Conservation (phyloP, 2,797 vertebrate genomes). For the Astyanax mexicanus region DNA sequence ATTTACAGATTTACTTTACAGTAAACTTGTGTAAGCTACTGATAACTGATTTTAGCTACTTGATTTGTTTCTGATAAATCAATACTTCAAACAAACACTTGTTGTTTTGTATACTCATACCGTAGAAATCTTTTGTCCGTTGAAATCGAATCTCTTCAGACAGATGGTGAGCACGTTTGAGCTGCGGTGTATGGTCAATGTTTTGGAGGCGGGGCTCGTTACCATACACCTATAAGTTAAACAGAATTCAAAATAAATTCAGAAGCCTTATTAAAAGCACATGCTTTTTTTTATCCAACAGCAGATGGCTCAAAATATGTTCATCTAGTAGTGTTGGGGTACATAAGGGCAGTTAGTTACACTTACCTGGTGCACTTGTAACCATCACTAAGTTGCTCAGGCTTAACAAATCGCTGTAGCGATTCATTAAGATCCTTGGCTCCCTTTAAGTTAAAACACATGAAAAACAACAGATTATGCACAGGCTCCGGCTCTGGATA, state of each 20-base stretch:
- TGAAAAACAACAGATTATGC: no score
- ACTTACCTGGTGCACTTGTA: slow-evolving; percentile 97
- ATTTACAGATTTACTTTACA: no score
- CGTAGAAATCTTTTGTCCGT: slow-evolving; percentile 95
- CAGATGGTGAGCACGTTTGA: slow-evolving; percentile 94
- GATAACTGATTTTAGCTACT: no score
- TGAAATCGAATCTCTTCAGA: slow-evolving; percentile 95
- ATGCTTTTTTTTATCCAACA: no score
- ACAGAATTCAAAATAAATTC: slow-evolving; percentile 12
- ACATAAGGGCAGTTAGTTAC: not conserved
- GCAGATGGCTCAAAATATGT: no score
- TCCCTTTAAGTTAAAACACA: slow-evolving; percentile 75
- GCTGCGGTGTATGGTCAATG: slow-evolving; percentile 92
- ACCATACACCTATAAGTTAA: slow-evolving; percentile 88
- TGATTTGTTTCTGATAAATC: no score
- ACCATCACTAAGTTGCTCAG: slow-evolving; percentile 92
- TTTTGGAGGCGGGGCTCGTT: slow-evolving; percentile 96
- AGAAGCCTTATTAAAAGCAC: no score
- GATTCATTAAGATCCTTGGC: slow-evolving; percentile 89
- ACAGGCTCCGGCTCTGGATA: no score
- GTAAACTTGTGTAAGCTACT: no score
- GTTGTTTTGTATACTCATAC: no score
- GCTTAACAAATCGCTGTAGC: slow-evolving; percentile 95
- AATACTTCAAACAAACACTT: no score
- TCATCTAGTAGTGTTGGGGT: not conserved